Percentiles rank a stretch among this genome's conserved stretches.
Evolutionary conservation across 1,140 invertebrate species (phyloP).

Genomic region (Macrocentrus cingulum): DNA sequence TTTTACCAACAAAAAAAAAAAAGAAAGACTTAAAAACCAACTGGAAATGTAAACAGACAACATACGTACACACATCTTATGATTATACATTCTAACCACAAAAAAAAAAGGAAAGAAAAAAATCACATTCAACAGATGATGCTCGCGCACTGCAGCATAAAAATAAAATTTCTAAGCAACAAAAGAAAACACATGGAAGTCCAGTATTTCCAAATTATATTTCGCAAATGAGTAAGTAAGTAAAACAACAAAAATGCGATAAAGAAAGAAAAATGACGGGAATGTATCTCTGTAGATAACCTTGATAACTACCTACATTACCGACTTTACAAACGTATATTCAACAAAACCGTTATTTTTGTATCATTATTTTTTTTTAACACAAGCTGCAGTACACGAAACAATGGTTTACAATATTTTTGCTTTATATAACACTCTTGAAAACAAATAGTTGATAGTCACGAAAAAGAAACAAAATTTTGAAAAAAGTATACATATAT

Average conservation of each 20-base stretch:
- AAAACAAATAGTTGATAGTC: too few relatives aligned
- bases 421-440: slow-evolving; percentile 30
- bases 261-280: too few relatives aligned
- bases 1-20: neutral
- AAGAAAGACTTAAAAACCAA: slow-evolving; percentile 3
- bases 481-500: too few relatives aligned
- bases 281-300: too few relatives aligned
- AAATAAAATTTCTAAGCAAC: too few relatives aligned
- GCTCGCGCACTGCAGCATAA: slow-evolving; percentile 39
- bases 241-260: too few relatives aligned
- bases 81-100: slow-evolving; percentile 31
- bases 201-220: neutral
- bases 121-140: slow-evolving; percentile 42
- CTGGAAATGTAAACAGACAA: slow-evolving; percentile 37
- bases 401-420: slow-evolving; percentile 29
- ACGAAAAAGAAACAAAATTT: too few relatives aligned
- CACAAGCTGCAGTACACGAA: slow-evolving; percentile 29
- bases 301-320: too few relatives aligned
- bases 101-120: slow-evolving; percentile 3
- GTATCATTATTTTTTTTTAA: too few relatives aligned
- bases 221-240: too few relatives aligned
- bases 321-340: too few relatives aligned
- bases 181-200: slow-evolving; percentile 7
- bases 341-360: too few relatives aligned
- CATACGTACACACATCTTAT: slow-evolving; percentile 29